Evolutionary conservation across 2,888 invertebrate genomes (phyloP).

Genomic region (Saturnia pavonia): DNA sequence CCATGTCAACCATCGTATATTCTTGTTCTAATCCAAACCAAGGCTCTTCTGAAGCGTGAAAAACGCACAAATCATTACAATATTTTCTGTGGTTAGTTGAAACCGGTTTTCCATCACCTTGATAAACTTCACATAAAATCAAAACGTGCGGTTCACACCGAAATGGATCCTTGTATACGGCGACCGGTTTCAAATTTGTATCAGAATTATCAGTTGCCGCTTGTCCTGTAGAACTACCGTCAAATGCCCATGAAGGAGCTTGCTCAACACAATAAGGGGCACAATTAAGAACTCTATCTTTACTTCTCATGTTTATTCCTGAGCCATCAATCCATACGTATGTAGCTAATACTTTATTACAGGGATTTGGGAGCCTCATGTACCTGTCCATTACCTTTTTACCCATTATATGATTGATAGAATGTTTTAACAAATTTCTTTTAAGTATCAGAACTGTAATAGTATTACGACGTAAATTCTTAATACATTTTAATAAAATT

Average conservation of each 20-base stretch:
- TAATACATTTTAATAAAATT: slow-evolving; percentile 8
- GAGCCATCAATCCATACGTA: slow-evolving; percentile 92
- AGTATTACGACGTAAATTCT: slow-evolving; percentile 4
- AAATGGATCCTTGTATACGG: slow-evolving; percentile 95
- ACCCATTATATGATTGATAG: slow-evolving; percentile 71
- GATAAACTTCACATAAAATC: slow-evolving; percentile 92
- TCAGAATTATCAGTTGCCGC: slow-evolving; percentile 93
- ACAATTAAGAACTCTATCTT: slow-evolving; percentile 85
- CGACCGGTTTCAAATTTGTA: slow-evolving; percentile 92
- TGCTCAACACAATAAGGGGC: slow-evolving; percentile 79
- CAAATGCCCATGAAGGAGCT: slow-evolving; percentile 93
- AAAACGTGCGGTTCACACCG: slow-evolving; percentile 92
- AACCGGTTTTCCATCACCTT: slow-evolving; percentile 87
- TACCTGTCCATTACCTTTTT: slow-evolving; percentile 79
- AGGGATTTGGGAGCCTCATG: slow-evolving; percentile 80
- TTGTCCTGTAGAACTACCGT: slow-evolving; percentile 95
- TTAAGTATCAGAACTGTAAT: slow-evolving; percentile 28
- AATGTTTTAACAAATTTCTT: slow-evolving; percentile 59
- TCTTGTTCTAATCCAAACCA: slow-evolving; percentile 98
- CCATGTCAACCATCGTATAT: slow-evolving; percentile 92
- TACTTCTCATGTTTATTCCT: slow-evolving; percentile 86
- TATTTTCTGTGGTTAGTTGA: slow-evolving; percentile 86
- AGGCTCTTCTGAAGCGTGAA: slow-evolving; percentile 85
- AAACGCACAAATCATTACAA: slow-evolving; percentile 87
- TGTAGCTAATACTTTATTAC: slow-evolving; percentile 83